Evolutionary conservation across 2,797 vertebrate genomes (phyloP), one percentile per base, ranked within the genome.

Genomic region (Kryptopterus vitreolus): DNA sequence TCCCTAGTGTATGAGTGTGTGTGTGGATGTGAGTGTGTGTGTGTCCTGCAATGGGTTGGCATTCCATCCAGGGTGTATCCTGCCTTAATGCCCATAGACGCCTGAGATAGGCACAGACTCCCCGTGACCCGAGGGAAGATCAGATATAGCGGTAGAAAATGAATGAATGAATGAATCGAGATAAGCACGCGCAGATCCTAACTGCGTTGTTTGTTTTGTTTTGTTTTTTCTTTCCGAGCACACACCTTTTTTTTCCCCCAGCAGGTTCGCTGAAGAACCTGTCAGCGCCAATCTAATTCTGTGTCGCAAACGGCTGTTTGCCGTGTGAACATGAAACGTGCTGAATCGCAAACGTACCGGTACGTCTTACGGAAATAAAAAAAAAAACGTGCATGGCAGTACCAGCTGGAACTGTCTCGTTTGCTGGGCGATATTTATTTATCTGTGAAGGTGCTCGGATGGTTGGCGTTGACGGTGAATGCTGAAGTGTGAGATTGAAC

Each of bases 201-300:
- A 35, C 50, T 1, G n/a, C n/a, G n/a, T n/a, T 29, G 16, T 15
- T 53, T 53, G n/a, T n/a, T n/a, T n/a, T n/a, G n/a, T n/a, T n/a
- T n/a, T n/a, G n/a, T 31, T 26, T n/a, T 65, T 63, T 63, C 10
- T 43, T 24, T 1, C 38, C 3, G 12, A 48, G 20, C 48, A 53
- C 48, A 22, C 5, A 8, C 29, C 16, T 12, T 5, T 38, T 29
- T 59, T 59, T 59, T 16, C 13, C 2, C 12, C 11, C 22, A 38
- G 62, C 10, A n/a, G 33, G 20, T 48, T 69, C 10, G 11, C 65
- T 9, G n/a, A 48, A 68, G 65, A 46, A 15, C 12, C 20, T 72
- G 69, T 72, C 69, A 35, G 53, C 69, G 55, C 50, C 29, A 33
- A n/a, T 33, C 22, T 53, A 72, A 72, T 72, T 55, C 46, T 52